phyloP scores from a whole-genome alignment of 2,797 vertebrate genomes.

The Chelon labrosus region DNA sequence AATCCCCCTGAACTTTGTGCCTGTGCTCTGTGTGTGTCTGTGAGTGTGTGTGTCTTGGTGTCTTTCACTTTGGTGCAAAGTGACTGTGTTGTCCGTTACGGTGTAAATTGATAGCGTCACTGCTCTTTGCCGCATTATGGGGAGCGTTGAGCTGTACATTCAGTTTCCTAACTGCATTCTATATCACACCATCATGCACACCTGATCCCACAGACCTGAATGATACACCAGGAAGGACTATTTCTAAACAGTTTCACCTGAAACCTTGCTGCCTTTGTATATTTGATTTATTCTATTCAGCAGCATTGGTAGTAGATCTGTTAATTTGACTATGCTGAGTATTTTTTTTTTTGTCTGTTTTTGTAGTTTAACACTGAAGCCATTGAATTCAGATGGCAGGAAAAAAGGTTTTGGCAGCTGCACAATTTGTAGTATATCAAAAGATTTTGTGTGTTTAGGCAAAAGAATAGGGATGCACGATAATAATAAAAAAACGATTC shows the following conservation, averaged over 20 bases:
- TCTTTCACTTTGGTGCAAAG: conserved; percentile 81
- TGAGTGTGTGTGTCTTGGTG: conserved; percentile 44
- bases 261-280: conserved; percentile 40
- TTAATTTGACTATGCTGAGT: not conserved
- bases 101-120: conserved; percentile 80
- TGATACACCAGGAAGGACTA: conserved; percentile 55
- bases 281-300: not conserved
- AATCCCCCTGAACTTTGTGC: conserved; percentile 71
- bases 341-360: not conserved
- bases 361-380: not conserved
- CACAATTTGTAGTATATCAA: not conserved
- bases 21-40: conserved; percentile 45
- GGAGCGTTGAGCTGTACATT: conserved; percentile 74
- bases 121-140: conserved; percentile 76
- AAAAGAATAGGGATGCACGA: too few relatives aligned
- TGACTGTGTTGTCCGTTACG: conserved; percentile 75
- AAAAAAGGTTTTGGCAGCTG: not conserved
- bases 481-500: too few relatives aligned
- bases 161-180: conserved; percentile 77
- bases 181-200: conserved; percentile 75
- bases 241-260: conserved; percentile 59
- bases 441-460: too few relatives aligned
- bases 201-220: conserved; percentile 67
- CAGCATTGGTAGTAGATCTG: not conserved
- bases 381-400: not conserved